Evolutionary conservation across 2,888 invertebrate genomes (phyloP).

Genomic region (Helicoverpa assulta): DNA sequence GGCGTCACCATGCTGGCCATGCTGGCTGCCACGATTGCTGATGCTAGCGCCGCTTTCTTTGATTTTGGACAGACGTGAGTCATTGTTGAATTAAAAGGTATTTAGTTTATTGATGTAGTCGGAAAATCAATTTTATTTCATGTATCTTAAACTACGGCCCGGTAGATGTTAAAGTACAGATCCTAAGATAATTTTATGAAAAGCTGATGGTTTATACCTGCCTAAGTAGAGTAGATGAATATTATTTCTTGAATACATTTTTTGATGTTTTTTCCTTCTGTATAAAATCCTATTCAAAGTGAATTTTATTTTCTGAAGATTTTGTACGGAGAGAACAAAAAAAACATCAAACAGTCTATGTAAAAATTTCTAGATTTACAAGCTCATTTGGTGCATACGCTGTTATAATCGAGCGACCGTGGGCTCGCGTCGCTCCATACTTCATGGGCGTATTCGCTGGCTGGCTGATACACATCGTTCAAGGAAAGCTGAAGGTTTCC

Average conservation of each 20-base stretch:
- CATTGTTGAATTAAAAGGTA: not conserved
- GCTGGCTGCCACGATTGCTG: conserved; percentile 85
- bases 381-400: conserved; percentile 81
- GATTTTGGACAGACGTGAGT: conserved; percentile 63
- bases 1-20: conserved; percentile 75
- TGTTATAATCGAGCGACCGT: conserved; percentile 93
- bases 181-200: too few species aligned
- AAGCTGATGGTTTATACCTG: too few species aligned
- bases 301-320: not conserved
- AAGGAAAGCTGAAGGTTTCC: conserved; percentile 83
- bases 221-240: too few species aligned
- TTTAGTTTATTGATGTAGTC: not conserved
- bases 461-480: conserved; percentile 92
- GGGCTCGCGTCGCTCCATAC: conserved; percentile 94
- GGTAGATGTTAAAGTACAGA: too few species aligned
- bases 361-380: conserved; percentile 69
- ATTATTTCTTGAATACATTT: too few species aligned
- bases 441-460: conserved; percentile 93
- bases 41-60: conserved; percentile 82
- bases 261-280: too few species aligned
- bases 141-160: too few species aligned
- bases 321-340: too few species aligned
- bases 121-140: not conserved
- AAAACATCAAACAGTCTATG: too few species aligned
- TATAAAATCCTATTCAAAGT: too few species aligned